phyloP scores from a whole-genome alignment of 1,140 invertebrate species.

The Acromyrmex heyeri region DNA sequence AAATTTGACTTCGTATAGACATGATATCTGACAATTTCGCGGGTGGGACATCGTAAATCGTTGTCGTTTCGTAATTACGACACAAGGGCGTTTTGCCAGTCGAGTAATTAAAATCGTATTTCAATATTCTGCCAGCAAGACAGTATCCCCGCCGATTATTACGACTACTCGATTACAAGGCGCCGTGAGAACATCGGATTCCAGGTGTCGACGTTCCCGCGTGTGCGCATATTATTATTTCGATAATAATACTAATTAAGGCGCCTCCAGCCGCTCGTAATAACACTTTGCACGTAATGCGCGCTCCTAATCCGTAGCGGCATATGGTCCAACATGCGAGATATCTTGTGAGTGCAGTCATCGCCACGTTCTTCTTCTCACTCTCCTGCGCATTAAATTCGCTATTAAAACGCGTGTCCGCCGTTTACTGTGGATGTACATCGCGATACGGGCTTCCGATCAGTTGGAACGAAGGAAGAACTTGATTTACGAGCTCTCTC shows the following conservation, averaged over 20 bases:
- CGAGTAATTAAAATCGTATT: slow-evolving; percentile 64
- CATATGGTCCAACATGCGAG: slow-evolving; percentile 74
- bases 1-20: background rate
- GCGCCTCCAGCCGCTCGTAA: slow-evolving; percentile 68
- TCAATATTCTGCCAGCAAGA: slow-evolving; percentile 18
- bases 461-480: slow-evolving; percentile 45
- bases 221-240: slow-evolving; percentile 68
- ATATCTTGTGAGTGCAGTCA: slow-evolving; percentile 17
- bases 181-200: slow-evolving; percentile 65
- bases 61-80: slow-evolving; percentile 39
- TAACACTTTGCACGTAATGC: slow-evolving; percentile 70
- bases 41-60: slow-evolving; percentile 18
- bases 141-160: slow-evolving; percentile 55
- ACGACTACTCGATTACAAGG: slow-evolving; percentile 32
- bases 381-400: slow-evolving; percentile 41
- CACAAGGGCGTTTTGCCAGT: slow-evolving; percentile 3
- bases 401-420: slow-evolving; percentile 54
- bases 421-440: slow-evolving; percentile 45
- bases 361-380: slow-evolving; percentile 47
- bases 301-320: slow-evolving; percentile 72
- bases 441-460: slow-evolving; percentile 37
- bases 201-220: slow-evolving; percentile 63
- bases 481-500: slow-evolving; percentile 56
- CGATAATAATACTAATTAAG: slow-evolving; percentile 75
- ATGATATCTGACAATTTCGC: slow-evolving; percentile 23